Base-by-base conservation (phyloP, 2,888 invertebrate genomes). In the Esperia sulphurella region DNA sequence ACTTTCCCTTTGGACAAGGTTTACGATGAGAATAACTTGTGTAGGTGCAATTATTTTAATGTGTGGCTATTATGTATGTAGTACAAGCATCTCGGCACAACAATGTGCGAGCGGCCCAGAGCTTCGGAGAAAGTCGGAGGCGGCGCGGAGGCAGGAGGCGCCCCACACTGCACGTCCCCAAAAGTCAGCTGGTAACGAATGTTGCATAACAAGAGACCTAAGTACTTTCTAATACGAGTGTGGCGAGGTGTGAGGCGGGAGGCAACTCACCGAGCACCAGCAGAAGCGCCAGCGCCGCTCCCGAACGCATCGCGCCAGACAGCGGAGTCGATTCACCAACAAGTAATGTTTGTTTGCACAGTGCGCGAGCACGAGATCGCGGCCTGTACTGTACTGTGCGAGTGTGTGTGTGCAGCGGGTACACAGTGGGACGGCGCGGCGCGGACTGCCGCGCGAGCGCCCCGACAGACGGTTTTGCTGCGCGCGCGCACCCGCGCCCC, bases 211-310 rank as follows among this genome's bases (percentile, higher is more conserved):
- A 2, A 33, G 10, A 8, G 2, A 6, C 33, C 33, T 8, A 8
- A 6, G 33, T 33, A 33, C 33, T 33, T 40, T 40, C 14, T 41
- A 35, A 40, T 21, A 5, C 5, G 21, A 21, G 28, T 10, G n/a
- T 29, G n/a, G n/a, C n/a, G n/a, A n/a, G n/a, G 21, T 21, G 21
- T 5, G 21, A 21, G 21, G 21, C 21, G 21, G 3, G 21, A 21
- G 21, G 21, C 21, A 5, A 71, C 76, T 72, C 56, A 79, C 79
- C 75, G 52, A 75, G 48, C 52, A 71, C 52, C 43, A 74, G 54
- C 53, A 74, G 56, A 56, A 74, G 65, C 62, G 67, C 52, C 35
- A 63, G 42, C 51, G 61, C 61, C 57, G 57, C 62, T 51, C 52
- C 58, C 46, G 55, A 46, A 49, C 57, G 54, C 68, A 68, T 69